A percentile compares a stretch with the other conserved stretches of the same genome.
These are phyloP conservation scores for Lytechinus variegatus DNA, from an alignment of 35 echinoderm and acorn worm genomes.

Conservation along the genomic window DNA sequence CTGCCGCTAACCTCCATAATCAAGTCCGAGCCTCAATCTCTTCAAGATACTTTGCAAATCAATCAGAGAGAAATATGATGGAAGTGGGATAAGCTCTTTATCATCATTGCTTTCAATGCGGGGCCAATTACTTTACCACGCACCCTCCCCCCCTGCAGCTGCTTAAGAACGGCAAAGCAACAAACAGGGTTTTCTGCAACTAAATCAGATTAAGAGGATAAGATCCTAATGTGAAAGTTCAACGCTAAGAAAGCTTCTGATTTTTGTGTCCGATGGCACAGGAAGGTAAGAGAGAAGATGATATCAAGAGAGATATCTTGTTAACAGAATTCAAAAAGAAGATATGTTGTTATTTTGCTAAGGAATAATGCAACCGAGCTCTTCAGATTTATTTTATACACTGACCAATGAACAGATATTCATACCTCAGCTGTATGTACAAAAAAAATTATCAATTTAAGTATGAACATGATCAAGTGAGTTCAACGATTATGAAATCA, in stretches of 20 bases:
- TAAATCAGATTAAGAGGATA: slow-evolving; percentile 3
- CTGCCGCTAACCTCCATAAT: neutral
- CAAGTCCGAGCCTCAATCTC: neutral
- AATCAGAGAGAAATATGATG: slow-evolving; percentile 26
- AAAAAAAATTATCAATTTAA: too few relatives aligned
- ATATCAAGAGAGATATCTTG: neutral
- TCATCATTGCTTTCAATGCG: slow-evolving; percentile 23
- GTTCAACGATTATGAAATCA: too few relatives aligned
- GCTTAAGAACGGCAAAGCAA: neutral
- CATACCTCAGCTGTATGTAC: too few relatives aligned
- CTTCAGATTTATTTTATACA: neutral
- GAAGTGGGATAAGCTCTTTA: neutral
- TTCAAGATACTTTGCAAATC: slow-evolving; percentile 25
- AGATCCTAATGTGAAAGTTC: neutral
- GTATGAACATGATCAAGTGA: too few relatives aligned
- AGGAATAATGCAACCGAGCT: neutral
- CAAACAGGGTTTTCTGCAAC: slow-evolving; percentile 22
- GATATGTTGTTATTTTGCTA: neutral
- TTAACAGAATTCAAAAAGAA: neutral
- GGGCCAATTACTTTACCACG: neutral
- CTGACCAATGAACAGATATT: too few relatives aligned
- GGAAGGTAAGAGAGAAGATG: neutral
- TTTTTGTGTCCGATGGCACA: neutral
- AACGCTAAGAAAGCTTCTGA: neutral
- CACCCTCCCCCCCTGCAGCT: neutral